These are phyloP conservation scores for Seriola quinqueradiata DNA, from an alignment of 2,113 vertebrate species.

Conservation along the genomic window DNA sequence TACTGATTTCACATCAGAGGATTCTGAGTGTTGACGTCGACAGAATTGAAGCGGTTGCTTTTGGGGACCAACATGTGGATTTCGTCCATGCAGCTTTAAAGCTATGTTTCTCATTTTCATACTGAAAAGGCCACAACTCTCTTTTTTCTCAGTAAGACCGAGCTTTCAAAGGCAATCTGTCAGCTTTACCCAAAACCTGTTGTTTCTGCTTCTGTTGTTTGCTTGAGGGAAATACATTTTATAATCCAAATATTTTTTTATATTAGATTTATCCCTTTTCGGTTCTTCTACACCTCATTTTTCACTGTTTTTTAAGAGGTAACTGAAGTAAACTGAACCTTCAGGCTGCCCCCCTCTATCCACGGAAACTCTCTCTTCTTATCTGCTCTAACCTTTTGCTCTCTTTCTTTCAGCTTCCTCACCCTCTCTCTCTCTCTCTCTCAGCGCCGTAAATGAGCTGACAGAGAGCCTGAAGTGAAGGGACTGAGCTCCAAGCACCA, in stretches of 20 bases:
- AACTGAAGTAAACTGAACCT: not conserved
- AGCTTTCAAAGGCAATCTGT: not conserved
- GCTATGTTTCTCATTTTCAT: conserved; percentile 12
- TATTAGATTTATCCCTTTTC: not conserved
- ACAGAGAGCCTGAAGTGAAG: conserved; percentile 38
- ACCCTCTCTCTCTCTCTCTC: conserved; percentile 20
- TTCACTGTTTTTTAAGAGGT: not conserved
- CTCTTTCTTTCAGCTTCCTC: not conserved
- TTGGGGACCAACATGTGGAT: not conserved
- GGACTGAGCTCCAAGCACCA: conserved; percentile 38
- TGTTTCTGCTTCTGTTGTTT: not conserved
- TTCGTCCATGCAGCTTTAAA: not conserved
- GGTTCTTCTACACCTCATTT: not conserved
- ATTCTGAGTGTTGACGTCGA: not conserved
- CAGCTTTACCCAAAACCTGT: not conserved
- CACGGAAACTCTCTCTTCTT: not conserved
- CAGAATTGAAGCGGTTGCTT: not conserved
- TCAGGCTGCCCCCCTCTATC: not conserved
- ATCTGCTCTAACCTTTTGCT: conserved; percentile 22
- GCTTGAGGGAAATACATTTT: not conserved
- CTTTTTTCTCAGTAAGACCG: not conserved
- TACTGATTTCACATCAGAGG: conserved; percentile 29
- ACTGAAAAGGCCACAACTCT: conserved; percentile 3
- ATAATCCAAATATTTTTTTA: not conserved
- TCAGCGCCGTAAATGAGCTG: conserved; percentile 30